Conservation (phyloP, 2,113 vertebrate genomes). For the Natator depressus region DNA sequence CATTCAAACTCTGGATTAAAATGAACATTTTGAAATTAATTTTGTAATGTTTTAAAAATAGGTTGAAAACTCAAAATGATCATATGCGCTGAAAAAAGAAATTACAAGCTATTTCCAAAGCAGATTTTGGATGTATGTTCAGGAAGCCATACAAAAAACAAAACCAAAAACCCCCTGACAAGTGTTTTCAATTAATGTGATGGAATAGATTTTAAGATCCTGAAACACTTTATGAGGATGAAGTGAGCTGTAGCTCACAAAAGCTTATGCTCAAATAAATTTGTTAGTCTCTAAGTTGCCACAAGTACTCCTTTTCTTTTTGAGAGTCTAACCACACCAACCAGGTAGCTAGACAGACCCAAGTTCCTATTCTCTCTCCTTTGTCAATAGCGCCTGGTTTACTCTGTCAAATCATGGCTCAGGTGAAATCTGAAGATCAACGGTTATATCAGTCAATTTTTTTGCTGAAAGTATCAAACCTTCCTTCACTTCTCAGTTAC, state of each 20-base stretch:
- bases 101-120: not conserved
- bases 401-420: not conserved
- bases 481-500: not conserved
- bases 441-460: not conserved
- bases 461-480: not conserved
- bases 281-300: too few species aligned
- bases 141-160: not conserved
- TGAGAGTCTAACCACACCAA: not conserved
- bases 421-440: not conserved
- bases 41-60: not conserved
- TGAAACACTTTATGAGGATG: not conserved
- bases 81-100: not conserved
- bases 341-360: not conserved
- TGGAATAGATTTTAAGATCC: not conserved
- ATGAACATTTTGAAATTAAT: not conserved
- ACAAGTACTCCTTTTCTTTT: too few species aligned
- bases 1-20: not conserved
- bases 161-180: not conserved
- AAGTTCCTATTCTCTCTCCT: not conserved
- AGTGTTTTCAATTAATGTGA: not conserved
- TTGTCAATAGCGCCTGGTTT: not conserved
- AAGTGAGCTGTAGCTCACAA: too few species aligned
- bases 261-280: too few species aligned
- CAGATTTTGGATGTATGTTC: not conserved
- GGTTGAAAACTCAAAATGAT: not conserved